A percentile compares a stretch with the other conserved stretches of the same genome.
Conservation (phyloP, 2,888 invertebrate genomes). For the Augiades crinisus region DNA sequence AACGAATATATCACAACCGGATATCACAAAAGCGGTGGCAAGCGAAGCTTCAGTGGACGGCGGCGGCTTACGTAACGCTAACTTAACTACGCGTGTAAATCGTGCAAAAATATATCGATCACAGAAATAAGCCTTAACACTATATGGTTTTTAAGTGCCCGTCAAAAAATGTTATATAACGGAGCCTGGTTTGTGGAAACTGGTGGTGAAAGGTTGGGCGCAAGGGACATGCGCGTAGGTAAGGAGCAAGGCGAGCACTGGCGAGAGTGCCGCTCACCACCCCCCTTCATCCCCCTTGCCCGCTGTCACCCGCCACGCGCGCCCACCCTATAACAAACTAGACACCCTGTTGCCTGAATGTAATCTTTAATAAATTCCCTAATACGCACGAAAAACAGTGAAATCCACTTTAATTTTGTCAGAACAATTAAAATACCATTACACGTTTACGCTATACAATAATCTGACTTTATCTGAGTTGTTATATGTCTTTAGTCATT, state of each 20-base stretch:
- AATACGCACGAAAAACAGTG: neutral
- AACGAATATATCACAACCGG: slow-evolving; percentile 78
- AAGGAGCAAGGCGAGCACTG: slow-evolving; percentile 73
- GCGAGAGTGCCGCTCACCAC: slow-evolving; percentile 39
- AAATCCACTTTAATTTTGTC: neutral
- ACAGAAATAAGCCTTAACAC: slow-evolving; percentile 78
- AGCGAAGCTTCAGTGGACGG: slow-evolving; percentile 79
- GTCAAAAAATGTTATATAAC: slow-evolving; percentile 67
- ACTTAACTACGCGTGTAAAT: slow-evolving; percentile 71
- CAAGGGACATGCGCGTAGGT: slow-evolving; percentile 69
- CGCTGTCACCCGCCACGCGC: slow-evolving; percentile 35
- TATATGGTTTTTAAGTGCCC: slow-evolving; percentile 61
- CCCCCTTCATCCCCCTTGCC: slow-evolving; percentile 32
- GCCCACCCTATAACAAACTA: slow-evolving; percentile 31
- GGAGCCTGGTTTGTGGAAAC: slow-evolving; percentile 62
- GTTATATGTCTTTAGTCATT: too few species aligned
- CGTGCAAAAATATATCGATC: slow-evolving; percentile 75
- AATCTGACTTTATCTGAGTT: too few species aligned
- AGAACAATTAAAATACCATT: too few species aligned
- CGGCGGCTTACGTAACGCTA: slow-evolving; percentile 77
- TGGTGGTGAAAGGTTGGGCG: slow-evolving; percentile 52
- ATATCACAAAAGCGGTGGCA: slow-evolving; percentile 79
- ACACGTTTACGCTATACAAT: too few species aligned
- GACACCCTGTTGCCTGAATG: slow-evolving; percentile 15
- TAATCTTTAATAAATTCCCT: slow-evolving; percentile 6